Conservation (phyloP, 2,113 vertebrate species). For the Zosterops hypoxanthus region DNA sequence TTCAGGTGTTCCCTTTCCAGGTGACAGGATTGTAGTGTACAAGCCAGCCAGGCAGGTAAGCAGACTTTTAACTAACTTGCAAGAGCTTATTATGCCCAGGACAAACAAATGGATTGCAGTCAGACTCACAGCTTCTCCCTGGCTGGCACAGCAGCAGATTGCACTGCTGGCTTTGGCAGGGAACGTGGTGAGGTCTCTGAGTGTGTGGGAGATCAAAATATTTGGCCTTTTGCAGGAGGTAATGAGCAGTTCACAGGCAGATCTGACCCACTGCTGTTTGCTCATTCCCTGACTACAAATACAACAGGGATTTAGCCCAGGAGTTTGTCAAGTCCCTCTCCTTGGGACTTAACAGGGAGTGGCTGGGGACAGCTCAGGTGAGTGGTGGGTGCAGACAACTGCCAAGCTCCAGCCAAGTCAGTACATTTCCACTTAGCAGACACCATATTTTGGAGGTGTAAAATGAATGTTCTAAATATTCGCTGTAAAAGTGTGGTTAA, state of each 20-base stretch:
- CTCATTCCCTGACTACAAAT: neutral
- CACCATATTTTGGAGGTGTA: neutral
- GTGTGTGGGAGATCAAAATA: neutral
- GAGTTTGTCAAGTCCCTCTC: neutral
- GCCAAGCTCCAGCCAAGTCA: neutral
- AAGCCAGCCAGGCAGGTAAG: neutral
- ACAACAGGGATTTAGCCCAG: neutral
- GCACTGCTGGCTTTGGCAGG: neutral
- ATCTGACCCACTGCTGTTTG: neutral
- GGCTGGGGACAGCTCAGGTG: neutral
- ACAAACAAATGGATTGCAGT: neutral
- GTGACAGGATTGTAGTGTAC: neutral
- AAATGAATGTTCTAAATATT: neutral
- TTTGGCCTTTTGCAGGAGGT: neutral
- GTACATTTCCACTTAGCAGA: neutral
- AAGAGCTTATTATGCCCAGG: neutral
- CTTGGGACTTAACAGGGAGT: rapidly evolving
- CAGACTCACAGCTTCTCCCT: neutral
- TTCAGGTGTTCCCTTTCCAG: neutral
- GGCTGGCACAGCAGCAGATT: neutral
- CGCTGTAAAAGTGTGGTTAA: neutral
- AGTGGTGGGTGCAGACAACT: neutral
- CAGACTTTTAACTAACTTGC: neutral
- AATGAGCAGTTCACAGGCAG: neutral
- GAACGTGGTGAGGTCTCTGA: neutral